Conservation (phyloP, 2,797 vertebrate species). For the Margarornis squamiger region DNA sequence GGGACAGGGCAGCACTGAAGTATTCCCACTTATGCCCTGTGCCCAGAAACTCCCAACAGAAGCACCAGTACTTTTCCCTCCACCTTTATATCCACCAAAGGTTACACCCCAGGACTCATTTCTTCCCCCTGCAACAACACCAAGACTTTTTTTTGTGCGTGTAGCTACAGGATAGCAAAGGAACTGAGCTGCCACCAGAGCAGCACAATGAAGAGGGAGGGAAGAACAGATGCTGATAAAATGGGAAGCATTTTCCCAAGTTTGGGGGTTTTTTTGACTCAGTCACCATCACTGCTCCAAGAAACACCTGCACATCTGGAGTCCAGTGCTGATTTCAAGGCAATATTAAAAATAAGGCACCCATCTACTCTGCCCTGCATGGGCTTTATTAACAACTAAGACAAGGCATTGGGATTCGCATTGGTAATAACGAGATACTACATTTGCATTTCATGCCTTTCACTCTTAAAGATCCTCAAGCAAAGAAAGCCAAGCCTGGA, state of each 20-base stretch:
- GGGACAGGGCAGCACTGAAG: not conserved
- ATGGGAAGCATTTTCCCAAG: not conserved
- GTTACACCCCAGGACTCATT: not conserved
- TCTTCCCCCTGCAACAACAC: not conserved
- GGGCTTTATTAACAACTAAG: not conserved
- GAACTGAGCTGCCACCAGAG: not conserved
- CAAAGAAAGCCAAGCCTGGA: not conserved
- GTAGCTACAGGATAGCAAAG: rapidly evolving
- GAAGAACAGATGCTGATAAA: not conserved
- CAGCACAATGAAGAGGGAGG: rapidly evolving
- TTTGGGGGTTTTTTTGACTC: not conserved
- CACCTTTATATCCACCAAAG: not conserved
- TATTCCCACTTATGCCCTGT: not conserved
- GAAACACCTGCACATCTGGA: not conserved
- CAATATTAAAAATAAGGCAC: not conserved
- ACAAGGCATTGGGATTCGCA: not conserved
- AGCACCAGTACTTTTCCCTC: not conserved
- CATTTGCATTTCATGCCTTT: not conserved
- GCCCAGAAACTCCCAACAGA: not conserved
- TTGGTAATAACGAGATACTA: not conserved
- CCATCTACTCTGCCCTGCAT: not conserved
- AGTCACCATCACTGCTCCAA: not conserved
- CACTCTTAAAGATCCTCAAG: not conserved
- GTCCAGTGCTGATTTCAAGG: not conserved
- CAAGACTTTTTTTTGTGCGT: not conserved